These are phyloP conservation scores for Harmothoe impar DNA, from an alignment of 2,888 invertebrate species.

Conservation along the genomic window DNA sequence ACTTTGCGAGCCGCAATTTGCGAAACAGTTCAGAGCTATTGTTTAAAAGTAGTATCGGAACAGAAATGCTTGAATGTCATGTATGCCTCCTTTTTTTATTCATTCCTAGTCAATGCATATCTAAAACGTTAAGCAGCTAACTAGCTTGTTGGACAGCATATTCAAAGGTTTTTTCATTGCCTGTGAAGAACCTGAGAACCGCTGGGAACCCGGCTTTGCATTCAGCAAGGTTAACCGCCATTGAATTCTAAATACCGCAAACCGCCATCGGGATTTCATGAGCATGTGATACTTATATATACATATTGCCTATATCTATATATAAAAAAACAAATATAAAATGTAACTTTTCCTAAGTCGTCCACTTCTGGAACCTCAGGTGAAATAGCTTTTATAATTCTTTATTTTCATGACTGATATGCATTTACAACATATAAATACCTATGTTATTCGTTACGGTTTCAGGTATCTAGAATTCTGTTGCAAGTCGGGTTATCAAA, in stretches of 20 bases:
- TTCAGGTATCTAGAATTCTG: constrained; percentile 55
- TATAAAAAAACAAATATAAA: constrained; percentile 25
- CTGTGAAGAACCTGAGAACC: background rate
- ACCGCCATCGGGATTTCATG: constrained; percentile 28
- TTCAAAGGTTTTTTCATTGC: background rate
- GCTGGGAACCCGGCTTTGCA: background rate
- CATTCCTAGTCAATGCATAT: constrained; percentile 57
- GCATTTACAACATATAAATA: constrained; percentile 42
- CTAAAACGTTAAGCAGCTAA: constrained; percentile 43
- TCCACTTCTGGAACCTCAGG: constrained; percentile 55
- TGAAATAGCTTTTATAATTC: constrained; percentile 53
- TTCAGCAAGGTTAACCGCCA: background rate
- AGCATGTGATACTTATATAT: constrained; percentile 53
- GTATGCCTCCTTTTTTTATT: constrained; percentile 21
- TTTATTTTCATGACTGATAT: constrained; percentile 59
- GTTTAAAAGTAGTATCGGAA: too few species aligned
- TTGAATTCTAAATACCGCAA: constrained; percentile 46
- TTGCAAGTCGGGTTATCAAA: background rate
- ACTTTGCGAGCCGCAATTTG: too few species aligned
- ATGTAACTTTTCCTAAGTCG: constrained; percentile 31
- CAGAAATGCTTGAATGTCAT: too few species aligned
- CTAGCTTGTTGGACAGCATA: constrained; percentile 23
- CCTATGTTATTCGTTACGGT: constrained; percentile 32
- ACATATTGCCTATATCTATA: background rate
- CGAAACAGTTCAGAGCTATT: too few species aligned